phyloP scores from a whole-genome alignment of 2,797 vertebrate species.

The Rhynchonycteris naso region DNA sequence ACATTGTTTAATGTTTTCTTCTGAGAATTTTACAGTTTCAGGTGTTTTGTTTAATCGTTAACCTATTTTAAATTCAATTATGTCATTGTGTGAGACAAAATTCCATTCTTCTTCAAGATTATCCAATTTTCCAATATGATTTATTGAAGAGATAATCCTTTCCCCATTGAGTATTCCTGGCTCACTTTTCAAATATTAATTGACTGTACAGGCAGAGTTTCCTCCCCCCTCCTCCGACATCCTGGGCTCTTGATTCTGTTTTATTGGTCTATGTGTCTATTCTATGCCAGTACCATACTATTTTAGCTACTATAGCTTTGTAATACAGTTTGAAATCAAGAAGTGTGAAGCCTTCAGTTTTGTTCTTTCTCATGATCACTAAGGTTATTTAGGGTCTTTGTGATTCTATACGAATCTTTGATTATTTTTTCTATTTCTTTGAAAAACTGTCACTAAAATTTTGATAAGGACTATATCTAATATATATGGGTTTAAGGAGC shows the following conservation, averaged over 20 bases:
- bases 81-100: not conserved
- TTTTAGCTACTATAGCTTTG: not conserved
- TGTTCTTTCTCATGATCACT: not conserved
- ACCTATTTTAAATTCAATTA: not conserved
- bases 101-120: not conserved
- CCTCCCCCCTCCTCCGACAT: not conserved
- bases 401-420: not conserved
- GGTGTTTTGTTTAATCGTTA: not conserved
- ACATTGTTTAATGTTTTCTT: not conserved
- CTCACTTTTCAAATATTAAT: not conserved
- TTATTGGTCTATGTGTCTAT: not conserved
- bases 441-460: not conserved
- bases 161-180: not conserved
- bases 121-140: not conserved
- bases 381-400: not conserved
- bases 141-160: not conserved
- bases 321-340: not conserved
- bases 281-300: not conserved
- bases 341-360: not conserved
- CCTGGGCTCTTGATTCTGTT: not conserved
- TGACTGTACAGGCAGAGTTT: not conserved
- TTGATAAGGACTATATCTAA: not conserved
- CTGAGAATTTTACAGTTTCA: not conserved
- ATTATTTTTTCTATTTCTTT: not conserved
- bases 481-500: not conserved